Evolutionary conservation across 2,797 vertebrate genomes (phyloP).

Genomic region (Mormyrus proboscirostris): DNA sequence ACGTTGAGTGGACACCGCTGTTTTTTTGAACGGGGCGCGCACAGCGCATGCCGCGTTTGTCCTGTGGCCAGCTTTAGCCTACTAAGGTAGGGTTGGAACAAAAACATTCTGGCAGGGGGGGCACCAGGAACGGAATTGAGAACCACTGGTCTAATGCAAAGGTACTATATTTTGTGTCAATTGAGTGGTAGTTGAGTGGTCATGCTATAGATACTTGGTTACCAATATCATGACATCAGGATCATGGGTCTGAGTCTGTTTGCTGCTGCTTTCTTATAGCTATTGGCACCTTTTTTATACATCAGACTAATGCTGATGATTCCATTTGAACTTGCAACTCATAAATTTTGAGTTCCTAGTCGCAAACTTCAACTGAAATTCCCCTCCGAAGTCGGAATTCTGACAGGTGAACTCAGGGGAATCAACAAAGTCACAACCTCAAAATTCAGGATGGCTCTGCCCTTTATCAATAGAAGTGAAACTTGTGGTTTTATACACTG

Average conservation of each 20-base stretch:
- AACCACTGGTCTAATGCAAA: not conserved
- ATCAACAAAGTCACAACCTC: not conserved
- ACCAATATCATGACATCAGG: not conserved
- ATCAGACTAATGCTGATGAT: not conserved
- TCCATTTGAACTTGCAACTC: not conserved
- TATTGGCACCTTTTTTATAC: not conserved
- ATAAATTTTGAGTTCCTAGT: not conserved
- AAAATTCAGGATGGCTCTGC: not conserved
- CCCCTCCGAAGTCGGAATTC: not conserved
- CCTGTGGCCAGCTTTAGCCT: too few species aligned
- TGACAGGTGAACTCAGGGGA: not conserved
- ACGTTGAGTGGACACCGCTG: too few species aligned
- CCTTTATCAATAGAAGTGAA: not conserved
- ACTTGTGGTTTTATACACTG: not conserved
- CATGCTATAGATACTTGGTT: not conserved
- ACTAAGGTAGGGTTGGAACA: too few species aligned
- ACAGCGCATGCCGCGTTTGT: too few species aligned
- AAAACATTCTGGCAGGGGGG: too few species aligned
- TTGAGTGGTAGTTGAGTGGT: not conserved
- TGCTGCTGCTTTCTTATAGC: not conserved
- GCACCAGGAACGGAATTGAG: too few species aligned
- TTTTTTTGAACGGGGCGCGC: too few species aligned
- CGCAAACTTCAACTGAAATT: not conserved
- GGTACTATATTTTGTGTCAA: not conserved
- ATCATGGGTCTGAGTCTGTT: not conserved